phyloP scores from a whole-genome alignment of 2,888 invertebrate genomes.

The Drosophila testacea region DNA sequence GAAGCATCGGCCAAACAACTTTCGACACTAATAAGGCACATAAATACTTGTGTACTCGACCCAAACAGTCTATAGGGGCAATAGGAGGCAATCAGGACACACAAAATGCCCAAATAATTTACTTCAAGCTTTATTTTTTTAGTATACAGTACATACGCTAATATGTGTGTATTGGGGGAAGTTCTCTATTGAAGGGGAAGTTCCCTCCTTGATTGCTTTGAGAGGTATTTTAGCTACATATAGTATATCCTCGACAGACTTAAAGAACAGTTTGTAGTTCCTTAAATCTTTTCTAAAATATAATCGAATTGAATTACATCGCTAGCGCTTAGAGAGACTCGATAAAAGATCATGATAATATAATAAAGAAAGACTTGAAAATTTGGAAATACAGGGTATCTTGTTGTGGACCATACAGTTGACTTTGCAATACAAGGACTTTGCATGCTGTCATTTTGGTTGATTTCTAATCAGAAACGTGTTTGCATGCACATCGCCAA shows the following conservation, averaged over 20 bases:
- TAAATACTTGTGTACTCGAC: conserved; percentile 40
- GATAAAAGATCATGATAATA: too few relatives aligned
- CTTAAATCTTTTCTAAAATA: too few relatives aligned
- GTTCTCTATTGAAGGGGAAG: too few relatives aligned
- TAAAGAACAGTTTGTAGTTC: too few relatives aligned
- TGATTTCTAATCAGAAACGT: conserved; percentile 75
- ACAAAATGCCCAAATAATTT: conserved; percentile 32
- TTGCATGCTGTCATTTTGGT: conserved; percentile 52
- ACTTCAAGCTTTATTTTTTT: conserved; percentile 6
- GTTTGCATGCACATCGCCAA: conserved; percentile 67
- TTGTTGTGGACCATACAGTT: background rate
- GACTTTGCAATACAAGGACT: conserved; percentile 21
- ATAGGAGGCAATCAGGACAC: conserved; percentile 32
- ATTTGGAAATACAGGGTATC: too few relatives aligned
- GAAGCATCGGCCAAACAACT: conserved; percentile 5
- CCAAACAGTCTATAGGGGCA: conserved; percentile 3
- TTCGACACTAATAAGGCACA: conserved; percentile 40
- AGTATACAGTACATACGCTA: background rate
- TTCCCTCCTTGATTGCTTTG: too few relatives aligned
- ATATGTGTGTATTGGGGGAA: background rate
- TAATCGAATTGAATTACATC: too few relatives aligned
- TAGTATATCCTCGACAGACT: too few relatives aligned
- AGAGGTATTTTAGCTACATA: too few relatives aligned
- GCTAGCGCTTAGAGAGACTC: too few relatives aligned
- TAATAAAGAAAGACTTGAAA: too few relatives aligned